Evolutionary conservation across 2,888 invertebrate genomes (phyloP), one percentile per base, ranked within the genome.

Genomic region (Erannis defoliaria): DNA sequence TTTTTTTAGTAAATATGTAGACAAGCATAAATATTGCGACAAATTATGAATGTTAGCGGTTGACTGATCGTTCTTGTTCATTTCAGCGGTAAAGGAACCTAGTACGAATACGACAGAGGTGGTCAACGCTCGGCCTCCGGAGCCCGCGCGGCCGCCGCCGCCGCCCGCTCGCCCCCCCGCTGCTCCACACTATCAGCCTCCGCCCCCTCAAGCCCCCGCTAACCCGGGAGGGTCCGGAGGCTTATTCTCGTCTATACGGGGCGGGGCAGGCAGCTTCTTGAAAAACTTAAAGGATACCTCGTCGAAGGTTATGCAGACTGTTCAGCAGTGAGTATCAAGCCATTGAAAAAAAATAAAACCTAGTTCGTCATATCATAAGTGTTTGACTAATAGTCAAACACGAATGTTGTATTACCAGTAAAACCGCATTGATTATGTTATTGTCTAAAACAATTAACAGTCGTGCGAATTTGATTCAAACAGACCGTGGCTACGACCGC

Each of bases 221-320:
- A 88, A 75, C 77, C 87, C 78, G 0, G 93, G 95, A 10, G 96
- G 75, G 78, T 88, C 78, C 0, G 93, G 95, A 12, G 96, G 97
- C 23, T 85, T 97, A 21, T 97, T 97, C 88, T 96, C 97, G 2
- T 97, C 98, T 0, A 93, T 99, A 31, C 96, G 96, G 83, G 98
- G 98, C 21, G 98, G 98, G 50, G 98, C 99, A 19, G 98, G 98
- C 1, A 98, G 96, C 78, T 96, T 99, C 76, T 93, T 99, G 64
- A 98, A 98, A 80, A 99, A 98, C 81, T 91, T 99, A 26, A 98
- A 98, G 85, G 99, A 99, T 80, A 99, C 98, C 0, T 98, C 99
- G 18, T 96, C 96, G 35, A 99, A 98, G 94, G 98, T 99, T 40
- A 98, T 99, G 96, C 98, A 99, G 84, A 97, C 98, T 35, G 97